Base-by-base conservation (phyloP, 2,888 invertebrate genomes). In the Drosophila falleni region DNA sequence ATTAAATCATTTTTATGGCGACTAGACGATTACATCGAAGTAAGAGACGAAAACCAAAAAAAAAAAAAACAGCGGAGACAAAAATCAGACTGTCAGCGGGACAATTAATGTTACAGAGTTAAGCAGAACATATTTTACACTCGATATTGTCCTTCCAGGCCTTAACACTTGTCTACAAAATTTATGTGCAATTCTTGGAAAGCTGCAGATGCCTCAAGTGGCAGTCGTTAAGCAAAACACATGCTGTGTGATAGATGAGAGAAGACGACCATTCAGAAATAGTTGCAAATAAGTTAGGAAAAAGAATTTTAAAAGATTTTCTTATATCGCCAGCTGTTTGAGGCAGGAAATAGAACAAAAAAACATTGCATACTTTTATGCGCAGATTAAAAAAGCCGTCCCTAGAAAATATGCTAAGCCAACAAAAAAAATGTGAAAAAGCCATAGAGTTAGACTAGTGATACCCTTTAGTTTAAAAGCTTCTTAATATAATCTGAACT, bases 1-100 rank as follows among this genome's bases (percentile, higher is more conserved):
- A 83, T 85, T 85, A 87, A 87, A 87, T 87, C 83, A 87, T 87
- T 87, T 86, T 86, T 87, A 87, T 87, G 61, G 81, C 71, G 71
- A 67, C 74, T 62, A 67, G 53, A 56, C 50, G 41, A 51, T 63
- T 61, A 71, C 67, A 58, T 50, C 29, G 29, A 8, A 56, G 29
- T 56, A 44, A 54, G 37, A 44, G 35, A 46, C 10, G 6, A 11
- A 47, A 1, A 15, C 16, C 11, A 4, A 33, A 10, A 46, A 49
- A 47, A 10, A 51, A n/a, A n/a, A n/a, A n/a, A n/a, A n/a, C n/a
- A n/a, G n/a, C n/a, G n/a, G 46, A 29, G 49, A 47, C 26, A n/a
- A 60, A 54, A 31, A 29, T 11, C 16, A 46, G 39, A 47, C 60
- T 71, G 71, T 61, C 78, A 66, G 60, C 44, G 15, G 63, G 65